Evolutionary conservation across 2,888 invertebrate genomes (phyloP), one percentile per base, ranked within the genome.

Genomic region (Synanthedon formicaeformis): DNA sequence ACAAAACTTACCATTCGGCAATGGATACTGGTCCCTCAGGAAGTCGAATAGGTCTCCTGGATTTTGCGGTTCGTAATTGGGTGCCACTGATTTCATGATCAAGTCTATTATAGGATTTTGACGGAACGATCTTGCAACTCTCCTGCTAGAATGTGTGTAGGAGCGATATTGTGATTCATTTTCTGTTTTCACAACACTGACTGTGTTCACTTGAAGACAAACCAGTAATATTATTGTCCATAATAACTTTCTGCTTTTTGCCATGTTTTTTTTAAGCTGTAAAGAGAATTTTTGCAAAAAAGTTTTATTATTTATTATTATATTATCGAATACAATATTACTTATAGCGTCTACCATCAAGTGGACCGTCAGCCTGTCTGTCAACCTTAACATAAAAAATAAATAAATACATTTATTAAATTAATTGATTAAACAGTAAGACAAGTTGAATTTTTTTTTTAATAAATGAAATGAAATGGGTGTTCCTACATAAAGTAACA

Each of bases 1-100:
- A 8, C 4, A 14, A 34, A 41, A 59, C 72, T 66, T 54, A 75
- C 74, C 73, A 48, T 62, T 57, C 0, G 75, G 74, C 48, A 73
- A 57, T 16, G 67, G 64, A 53, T 70, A 73, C 1, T 55, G 56
- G 48, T 75, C 75, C 49, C 73, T 59, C 27, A 75, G 54, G 50
- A 63, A 62, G 52, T 73, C 73, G 45, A 75, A 71, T 6, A 64
- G 50, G 52, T 73, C 70, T 0, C 57, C 58, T 34, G 63, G 58
- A 16, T 59, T 56, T 14, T 54, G 58, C 14, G 65, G 64, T 0
- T 51, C 59, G 52, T 71, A 69, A 40, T 62, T 66, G 10, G 65
- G 61, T 2, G 67, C 60, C 4, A 58, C 56, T 3, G 66, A 56
- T 53, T 70, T 65, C 58, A 60, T 55, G 41, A 71, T 3, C 10